These are phyloP conservation scores for Drosophila pseudotalamancana DNA, from an alignment of 2,888 invertebrate genomes.

Conservation along the genomic window DNA sequence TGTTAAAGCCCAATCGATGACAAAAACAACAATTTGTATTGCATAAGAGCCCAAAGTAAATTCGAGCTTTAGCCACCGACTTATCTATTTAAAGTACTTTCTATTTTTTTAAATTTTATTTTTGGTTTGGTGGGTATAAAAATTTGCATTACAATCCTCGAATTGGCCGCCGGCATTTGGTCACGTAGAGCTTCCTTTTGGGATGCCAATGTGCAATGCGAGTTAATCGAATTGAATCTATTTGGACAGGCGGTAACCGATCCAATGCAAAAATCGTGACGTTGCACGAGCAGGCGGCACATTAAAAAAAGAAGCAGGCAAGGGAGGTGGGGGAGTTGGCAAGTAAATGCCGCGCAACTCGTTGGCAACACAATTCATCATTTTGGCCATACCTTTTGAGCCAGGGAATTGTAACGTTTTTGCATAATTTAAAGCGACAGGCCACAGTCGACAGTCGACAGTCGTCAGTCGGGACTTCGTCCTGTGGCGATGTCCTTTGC, in stretches of 20 bases:
- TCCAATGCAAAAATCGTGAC: constrained; percentile 20
- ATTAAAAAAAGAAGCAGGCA: not conserved
- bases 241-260: constrained; percentile 37
- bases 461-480: not conserved
- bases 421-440: constrained; percentile 76
- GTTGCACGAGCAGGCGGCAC: constrained; percentile 26
- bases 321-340: not conserved
- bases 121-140: not conserved
- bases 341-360: constrained; percentile 22
- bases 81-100: constrained; percentile 9
- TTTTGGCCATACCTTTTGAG: constrained; percentile 66
- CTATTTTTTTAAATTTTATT: not conserved
- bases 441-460: constrained; percentile 36
- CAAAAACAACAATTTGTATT: not conserved
- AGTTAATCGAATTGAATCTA: constrained; percentile 73
- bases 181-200: constrained; percentile 57
- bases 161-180: constrained; percentile 27
- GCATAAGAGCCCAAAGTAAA: not conserved
- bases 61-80: constrained; percentile 3
- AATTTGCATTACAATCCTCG: constrained; percentile 11
- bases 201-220: constrained; percentile 47
- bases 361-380: constrained; percentile 70
- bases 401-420: constrained; percentile 67
- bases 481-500: constrained; percentile 56
- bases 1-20: not conserved